Conservation (phyloP, 2,113 vertebrate species). For the Bos javanicus region DNA sequence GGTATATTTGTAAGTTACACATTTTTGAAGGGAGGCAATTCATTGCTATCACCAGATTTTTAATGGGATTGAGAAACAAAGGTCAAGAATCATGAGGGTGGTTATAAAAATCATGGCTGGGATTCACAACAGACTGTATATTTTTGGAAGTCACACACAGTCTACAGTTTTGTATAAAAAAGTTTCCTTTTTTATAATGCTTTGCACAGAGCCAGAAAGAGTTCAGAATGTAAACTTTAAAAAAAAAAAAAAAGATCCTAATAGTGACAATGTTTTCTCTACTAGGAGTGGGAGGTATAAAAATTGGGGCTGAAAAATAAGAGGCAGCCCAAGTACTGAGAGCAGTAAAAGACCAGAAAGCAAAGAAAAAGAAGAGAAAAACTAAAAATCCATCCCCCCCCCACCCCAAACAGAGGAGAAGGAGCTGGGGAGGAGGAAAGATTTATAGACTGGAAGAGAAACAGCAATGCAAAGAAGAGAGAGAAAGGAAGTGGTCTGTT, state of each 20-base stretch:
- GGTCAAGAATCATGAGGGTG: not conserved
- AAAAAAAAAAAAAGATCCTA: not conserved
- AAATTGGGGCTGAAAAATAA: constrained; percentile 5
- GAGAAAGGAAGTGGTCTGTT: not conserved
- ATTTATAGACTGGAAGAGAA: not conserved
- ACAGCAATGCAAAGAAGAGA: not conserved
- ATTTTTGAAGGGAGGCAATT: not conserved
- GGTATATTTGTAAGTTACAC: not conserved
- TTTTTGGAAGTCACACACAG: not conserved
- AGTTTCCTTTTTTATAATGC: constrained; percentile 27
- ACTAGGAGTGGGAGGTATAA: not conserved
- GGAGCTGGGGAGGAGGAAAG: not conserved
- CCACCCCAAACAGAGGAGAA: not conserved
- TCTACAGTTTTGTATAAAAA: not conserved
- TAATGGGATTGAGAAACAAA: not conserved
- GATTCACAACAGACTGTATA: not conserved
- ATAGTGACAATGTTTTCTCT: constrained; percentile 6
- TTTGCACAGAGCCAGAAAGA: not conserved
- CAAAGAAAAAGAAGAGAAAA: not conserved
- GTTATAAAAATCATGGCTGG: constrained; percentile 25
- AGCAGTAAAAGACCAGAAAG: not conserved
- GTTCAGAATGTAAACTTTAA: not conserved
- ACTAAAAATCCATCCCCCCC: not conserved
- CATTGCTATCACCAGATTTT: constrained; percentile 12
- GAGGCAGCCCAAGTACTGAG: not conserved